Conservation (phyloP, 2,888 invertebrate species). For the Epiblema foenella region DNA sequence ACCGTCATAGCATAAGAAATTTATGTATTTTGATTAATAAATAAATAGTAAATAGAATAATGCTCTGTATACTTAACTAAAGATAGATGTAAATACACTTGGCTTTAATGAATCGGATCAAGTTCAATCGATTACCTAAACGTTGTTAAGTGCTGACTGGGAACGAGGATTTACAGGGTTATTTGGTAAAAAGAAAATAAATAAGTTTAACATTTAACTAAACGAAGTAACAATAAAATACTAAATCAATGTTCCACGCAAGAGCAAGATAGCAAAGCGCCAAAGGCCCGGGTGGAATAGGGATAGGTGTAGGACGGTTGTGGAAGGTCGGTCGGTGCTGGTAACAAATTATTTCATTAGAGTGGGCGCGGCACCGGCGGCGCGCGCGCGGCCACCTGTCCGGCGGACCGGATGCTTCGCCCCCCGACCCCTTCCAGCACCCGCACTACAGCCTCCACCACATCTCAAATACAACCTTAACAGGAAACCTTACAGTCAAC, state of each 20-base stretch:
- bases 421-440: conserved; percentile 56
- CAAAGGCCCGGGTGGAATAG: conserved; percentile 48
- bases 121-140: not conserved
- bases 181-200: not conserved
- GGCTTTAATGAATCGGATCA: too few relatives aligned
- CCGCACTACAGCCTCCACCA: conserved; percentile 39
- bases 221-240: conserved; percentile 22
- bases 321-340: conserved; percentile 72
- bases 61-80: too few relatives aligned
- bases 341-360: conserved; percentile 79
- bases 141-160: not conserved
- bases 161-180: not conserved
- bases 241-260: conserved; percentile 29
- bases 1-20: too few relatives aligned
- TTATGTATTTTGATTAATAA: too few relatives aligned
- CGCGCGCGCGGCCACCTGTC: conserved; percentile 74
- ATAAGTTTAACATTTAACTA: conserved; percentile 8
- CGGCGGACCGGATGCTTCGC: conserved; percentile 75
- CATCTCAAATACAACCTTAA: conserved; percentile 36
- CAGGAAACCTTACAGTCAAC: conserved; percentile 15
- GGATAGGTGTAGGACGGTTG: conserved; percentile 69
- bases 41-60: too few relatives aligned
- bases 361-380: conserved; percentile 68
- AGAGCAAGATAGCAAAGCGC: conserved; percentile 9
- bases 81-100: too few relatives aligned